phyloP scores from a whole-genome alignment of 1,140 invertebrate species.

The Drosophila santomea region DNA sequence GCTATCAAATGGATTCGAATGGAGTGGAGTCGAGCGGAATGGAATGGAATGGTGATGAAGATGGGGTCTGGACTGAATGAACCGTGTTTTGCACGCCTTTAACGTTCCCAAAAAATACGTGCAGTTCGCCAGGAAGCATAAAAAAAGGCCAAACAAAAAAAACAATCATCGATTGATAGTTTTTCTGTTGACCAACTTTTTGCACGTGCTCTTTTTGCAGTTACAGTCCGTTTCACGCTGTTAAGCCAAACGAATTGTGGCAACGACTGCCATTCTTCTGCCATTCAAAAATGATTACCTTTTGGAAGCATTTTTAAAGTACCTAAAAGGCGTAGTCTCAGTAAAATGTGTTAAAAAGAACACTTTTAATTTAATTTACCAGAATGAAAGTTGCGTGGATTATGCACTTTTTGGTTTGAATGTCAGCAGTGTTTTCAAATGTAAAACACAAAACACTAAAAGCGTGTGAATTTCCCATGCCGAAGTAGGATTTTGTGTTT shows the following conservation, averaged over 20 bases:
- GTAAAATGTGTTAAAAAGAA: too few relatives aligned
- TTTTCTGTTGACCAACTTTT: slow-evolving; percentile 10
- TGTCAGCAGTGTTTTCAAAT: too few relatives aligned
- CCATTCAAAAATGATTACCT: too few relatives aligned
- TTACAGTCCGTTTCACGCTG: slow-evolving; percentile 12
- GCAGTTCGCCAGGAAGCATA: background rate
- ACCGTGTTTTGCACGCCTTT: background rate
- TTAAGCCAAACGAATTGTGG: background rate
- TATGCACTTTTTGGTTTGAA: too few relatives aligned
- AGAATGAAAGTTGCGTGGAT: too few relatives aligned
- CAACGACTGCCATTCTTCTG: too few relatives aligned
- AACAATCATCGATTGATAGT: slow-evolving; percentile 33
- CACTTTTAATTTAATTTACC: too few relatives aligned
- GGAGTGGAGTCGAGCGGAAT: background rate
- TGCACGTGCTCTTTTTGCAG: background rate
- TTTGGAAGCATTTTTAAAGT: too few relatives aligned
- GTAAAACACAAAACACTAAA: too few relatives aligned
- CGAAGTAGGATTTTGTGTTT: too few relatives aligned
- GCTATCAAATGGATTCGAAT: background rate
- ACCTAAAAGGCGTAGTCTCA: too few relatives aligned
- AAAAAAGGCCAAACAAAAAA: slow-evolving; percentile 1
- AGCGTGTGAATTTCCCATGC: too few relatives aligned
- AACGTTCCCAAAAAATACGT: slow-evolving; percentile 9
- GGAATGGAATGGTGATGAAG: background rate
- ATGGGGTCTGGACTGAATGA: background rate